Percentiles rank a stretch among this genome's conserved stretches.
Conservation (phyloP, 2,113 vertebrate species). For the crab-eating macaque (Macaca fascicularis) region DNA sequence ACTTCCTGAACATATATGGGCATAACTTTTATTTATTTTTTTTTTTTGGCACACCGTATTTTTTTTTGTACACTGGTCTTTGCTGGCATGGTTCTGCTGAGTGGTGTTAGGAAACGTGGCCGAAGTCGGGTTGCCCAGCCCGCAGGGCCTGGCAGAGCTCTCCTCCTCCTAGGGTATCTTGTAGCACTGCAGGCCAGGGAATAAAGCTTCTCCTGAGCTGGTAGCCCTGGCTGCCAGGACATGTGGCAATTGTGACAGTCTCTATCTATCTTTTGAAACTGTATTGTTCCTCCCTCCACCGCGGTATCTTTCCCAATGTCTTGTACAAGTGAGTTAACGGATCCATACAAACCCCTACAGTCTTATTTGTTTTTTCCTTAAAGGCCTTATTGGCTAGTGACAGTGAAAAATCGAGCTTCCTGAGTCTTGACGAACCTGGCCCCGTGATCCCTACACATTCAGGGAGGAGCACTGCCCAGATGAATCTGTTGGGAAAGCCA, state of each 20-base stretch:
- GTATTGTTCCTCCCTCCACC: neutral
- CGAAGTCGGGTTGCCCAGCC: neutral
- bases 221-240: rapidly evolving
- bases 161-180: neutral
- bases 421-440: neutral
- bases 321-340: neutral
- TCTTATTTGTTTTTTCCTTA: neutral
- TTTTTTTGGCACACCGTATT: no score
- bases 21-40: neutral
- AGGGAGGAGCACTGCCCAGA: neutral
- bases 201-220: neutral
- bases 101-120: neutral
- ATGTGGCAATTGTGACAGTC: neutral
- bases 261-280: neutral
- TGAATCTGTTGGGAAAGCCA: neutral
- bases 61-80: neutral
- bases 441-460: neutral
- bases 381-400: neutral
- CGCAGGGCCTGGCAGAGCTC: neutral
- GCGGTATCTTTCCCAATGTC: neutral
- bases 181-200: neutral
- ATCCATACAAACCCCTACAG: neutral
- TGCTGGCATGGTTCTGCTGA: neutral
- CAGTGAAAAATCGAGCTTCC: neutral
- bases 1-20: neutral